Conservation (phyloP, 2,888 invertebrate species). For the Nasonia oneida region DNA sequence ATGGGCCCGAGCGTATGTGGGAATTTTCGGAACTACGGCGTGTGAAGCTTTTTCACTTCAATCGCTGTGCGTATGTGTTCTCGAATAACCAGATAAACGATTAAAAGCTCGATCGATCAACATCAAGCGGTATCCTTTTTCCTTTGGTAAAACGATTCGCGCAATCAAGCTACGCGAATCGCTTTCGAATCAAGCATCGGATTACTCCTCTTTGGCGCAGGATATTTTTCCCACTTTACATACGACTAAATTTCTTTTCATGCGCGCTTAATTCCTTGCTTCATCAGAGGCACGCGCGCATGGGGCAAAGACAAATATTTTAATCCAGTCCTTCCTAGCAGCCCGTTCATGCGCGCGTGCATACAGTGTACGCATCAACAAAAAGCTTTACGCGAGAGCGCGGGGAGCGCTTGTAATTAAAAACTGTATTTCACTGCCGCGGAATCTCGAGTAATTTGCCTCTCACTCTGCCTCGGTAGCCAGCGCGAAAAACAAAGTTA, state of each 20-base stretch:
- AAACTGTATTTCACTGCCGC: constrained; percentile 49
- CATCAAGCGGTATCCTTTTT: neutral
- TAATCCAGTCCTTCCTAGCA: constrained; percentile 14
- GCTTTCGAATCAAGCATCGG: neutral
- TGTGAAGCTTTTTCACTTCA: no score
- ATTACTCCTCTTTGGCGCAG: neutral
- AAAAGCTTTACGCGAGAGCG: neutral
- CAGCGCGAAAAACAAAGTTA: constrained; percentile 39
- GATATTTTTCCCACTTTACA: constrained; percentile 2
- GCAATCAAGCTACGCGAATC: neutral
- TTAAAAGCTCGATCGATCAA: neutral
- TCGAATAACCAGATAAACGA: neutral
- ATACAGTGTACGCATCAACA: neutral
- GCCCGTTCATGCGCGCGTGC: neutral
- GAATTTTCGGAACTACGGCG: no score
- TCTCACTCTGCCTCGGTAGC: neutral
- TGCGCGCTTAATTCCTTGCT: constrained; percentile 16
- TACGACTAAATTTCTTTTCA: neutral
- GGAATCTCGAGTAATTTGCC: constrained; percentile 36
- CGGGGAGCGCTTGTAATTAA: constrained; percentile 25
- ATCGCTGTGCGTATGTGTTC: no score
- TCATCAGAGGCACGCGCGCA: constrained; percentile 20
- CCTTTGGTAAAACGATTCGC: neutral
- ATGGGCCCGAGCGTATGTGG: neutral
- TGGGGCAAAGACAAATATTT: constrained; percentile 45